Evolutionary conservation across 2,113 vertebrate species (phyloP).

Genomic region (Picathartes gymnocephalus): DNA sequence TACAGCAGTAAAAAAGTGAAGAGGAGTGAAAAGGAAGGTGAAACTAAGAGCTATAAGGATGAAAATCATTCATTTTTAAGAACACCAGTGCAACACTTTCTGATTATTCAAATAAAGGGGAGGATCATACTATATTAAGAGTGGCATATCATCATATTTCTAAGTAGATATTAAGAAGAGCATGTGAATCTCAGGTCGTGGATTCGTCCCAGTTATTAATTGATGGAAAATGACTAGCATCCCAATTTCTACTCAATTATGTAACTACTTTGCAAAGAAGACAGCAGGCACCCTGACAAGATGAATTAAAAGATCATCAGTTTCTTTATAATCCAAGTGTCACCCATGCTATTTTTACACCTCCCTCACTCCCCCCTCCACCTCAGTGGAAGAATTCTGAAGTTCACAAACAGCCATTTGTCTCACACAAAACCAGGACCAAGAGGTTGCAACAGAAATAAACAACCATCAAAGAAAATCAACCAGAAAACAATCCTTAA

Average conservation of each 20-base stretch:
- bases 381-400: neutral
- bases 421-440: neutral
- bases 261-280: neutral
- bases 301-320: constrained; percentile 8
- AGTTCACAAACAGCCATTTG: neutral
- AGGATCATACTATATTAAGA: neutral
- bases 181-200: neutral
- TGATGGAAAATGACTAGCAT: constrained; percentile 2
- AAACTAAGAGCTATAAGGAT: neutral
- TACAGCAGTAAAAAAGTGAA: neutral
- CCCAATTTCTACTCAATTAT: neutral
- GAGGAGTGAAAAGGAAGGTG: neutral
- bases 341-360: neutral
- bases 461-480: neutral
- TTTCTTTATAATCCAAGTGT: neutral
- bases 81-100: neutral
- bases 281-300: neutral
- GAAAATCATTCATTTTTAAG: neutral
- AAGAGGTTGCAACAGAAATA: neutral
- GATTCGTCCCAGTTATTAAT: neutral
- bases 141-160: neutral
- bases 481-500: neutral
- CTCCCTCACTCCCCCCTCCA: neutral
- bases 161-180: neutral
- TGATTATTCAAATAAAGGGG: neutral